Evolutionary conservation across 2,113 vertebrate genomes (phyloP), one percentile per base, ranked within the genome.

Genomic region (Pavo muticus): DNA sequence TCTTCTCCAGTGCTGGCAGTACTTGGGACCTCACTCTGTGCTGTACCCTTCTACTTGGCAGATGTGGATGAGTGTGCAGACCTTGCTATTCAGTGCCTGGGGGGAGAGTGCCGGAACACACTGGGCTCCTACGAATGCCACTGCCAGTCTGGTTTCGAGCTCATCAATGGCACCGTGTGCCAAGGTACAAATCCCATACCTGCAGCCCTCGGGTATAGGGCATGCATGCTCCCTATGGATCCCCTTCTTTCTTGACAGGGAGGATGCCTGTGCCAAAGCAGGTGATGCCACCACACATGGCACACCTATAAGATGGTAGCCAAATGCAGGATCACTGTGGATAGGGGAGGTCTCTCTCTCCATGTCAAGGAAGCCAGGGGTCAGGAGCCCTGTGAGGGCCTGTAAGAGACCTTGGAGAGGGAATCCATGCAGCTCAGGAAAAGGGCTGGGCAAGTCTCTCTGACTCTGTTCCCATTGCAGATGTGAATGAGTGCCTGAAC

Each of bases 401-500:
- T 88, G 11, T 68, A 70, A 39, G 8, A 83, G 57, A 19, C 9
- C 42, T 12, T 16, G 17, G 25, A 54, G 59, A 48, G 29, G 29
- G 30, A 50, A 91, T 91, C 56, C 14, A 4, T 10, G 32, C 84
- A 52, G 54, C 71, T 94, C 78, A 76, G 60, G 39, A 71, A 61
- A 61, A 84, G 47, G 45, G 18, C 64, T 47, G 37, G 30, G 11
- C 72, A 60, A 2, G 0, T 71, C 30, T 23, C 37, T 50, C 32
- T 79, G 42, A 76, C 61, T 94, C 65, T 92, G 70, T 32, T 96
- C 39, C 45, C 18, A 73, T 63, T 85, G 60, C 97, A 99, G 99
- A 99, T 61, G 78, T 99, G 82, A 98, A 99, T 3, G 99, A 99
- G 96, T 99, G 99, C 63, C 48, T 98, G 42, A 98, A 98, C 84